Evolutionary conservation across 30 jellyfish, hydroid and myxozoan genomes (phyloP), one percentile per base, ranked within the genome.

Genomic region (Sanderia malayensis): DNA sequence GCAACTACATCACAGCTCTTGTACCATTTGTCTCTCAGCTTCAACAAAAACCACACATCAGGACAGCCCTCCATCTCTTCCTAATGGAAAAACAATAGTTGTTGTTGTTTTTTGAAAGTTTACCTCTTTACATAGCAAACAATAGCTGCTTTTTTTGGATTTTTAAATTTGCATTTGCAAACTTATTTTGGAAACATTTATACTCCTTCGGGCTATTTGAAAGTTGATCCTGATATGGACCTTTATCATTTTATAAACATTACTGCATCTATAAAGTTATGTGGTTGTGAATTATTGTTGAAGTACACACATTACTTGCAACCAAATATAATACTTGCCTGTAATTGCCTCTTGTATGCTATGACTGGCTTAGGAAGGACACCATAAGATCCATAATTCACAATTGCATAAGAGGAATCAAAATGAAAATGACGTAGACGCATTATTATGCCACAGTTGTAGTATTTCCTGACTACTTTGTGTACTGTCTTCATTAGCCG

Each of bases 331-430:
- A 24, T 13, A 2, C 24, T 55, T 61, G 84, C 96, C 88, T 70
- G 84, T 74, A 93, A 20, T 53, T 66, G 49, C 44, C 73, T n/a
- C 31, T 86, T 88, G 49, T 85, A 72, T 25, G 83, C 70, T 44
- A 77, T 47, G 27, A 93, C 99, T 6, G 88, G 84, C 58, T 21
- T 65, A 27, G 99, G 99, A 18, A 80, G 49, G 10, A 87, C 74
- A 10, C 99, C 99, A 58, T 85, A 93, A 0, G 99, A 93, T 20
- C 99, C 99, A 80, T 79, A 93, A 65, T 93, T 93, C 44, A 84
- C 96, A 49, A 83, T 85, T 31, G 28, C 75, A n/a, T 31, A 24
- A 32, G 58, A 58, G 4, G 82, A 69, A 20, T 77, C 64, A 31
- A 28, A 53, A 44, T 4, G 84, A 44, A 83, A 83, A 33, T 83